Percentiles rank a stretch among this genome's conserved stretches.
Evolutionary conservation across 2,797 vertebrate genomes (phyloP).

Genomic region (Odontamblyopus rebecca): DNA sequence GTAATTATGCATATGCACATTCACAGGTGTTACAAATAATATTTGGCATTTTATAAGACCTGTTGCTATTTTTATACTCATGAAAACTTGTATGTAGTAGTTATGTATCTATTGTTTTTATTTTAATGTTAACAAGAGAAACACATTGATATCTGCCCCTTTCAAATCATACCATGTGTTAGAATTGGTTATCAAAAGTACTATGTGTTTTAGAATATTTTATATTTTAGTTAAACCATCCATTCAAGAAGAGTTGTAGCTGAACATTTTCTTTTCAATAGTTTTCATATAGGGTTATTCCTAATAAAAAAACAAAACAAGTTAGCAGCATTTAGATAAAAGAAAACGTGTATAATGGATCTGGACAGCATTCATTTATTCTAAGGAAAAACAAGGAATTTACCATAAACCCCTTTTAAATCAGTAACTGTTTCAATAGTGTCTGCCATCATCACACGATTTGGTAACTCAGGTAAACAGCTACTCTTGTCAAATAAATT

Average conservation of each 20-base stretch:
- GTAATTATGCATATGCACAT: constrained; percentile 21
- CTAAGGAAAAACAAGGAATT: neutral
- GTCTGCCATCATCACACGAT: too few species aligned
- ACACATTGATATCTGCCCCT: neutral
- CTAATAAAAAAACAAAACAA: too few species aligned
- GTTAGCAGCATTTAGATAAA: too few species aligned
- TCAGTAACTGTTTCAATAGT: neutral
- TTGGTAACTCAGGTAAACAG: neutral
- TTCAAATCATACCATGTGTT: neutral
- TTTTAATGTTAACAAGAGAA: neutral
- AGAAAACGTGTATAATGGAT: neutral
- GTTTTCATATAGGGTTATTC: neutral
- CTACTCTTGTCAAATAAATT: neutral
- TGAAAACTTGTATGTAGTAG: neutral
- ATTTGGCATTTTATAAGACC: constrained; percentile 17
- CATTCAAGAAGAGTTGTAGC: neutral
- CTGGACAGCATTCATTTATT: neutral
- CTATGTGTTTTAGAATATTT: neutral
- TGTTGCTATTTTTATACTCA: constrained; percentile 31
- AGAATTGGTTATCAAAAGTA: neutral
- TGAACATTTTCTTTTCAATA: neutral
- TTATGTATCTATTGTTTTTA: neutral
- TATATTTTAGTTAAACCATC: neutral
- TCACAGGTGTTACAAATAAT: constrained; percentile 22
- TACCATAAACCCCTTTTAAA: neutral